phyloP scores from a whole-genome alignment of 2,797 vertebrate genomes.

The Allobates femoralis region DNA sequence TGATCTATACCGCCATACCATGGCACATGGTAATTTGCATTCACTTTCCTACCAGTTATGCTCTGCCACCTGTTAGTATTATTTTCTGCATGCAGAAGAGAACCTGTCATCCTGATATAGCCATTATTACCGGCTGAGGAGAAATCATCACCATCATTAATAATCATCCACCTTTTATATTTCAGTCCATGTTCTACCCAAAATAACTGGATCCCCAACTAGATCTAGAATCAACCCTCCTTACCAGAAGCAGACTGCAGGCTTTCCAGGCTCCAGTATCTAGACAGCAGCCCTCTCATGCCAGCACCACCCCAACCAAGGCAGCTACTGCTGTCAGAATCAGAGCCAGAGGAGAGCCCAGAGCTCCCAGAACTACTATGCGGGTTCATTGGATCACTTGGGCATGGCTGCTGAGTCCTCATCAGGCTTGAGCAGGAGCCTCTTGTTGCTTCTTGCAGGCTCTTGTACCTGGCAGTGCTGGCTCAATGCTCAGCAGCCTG shows the following conservation, averaged over 20 bases:
- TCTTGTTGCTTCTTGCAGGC: constrained; percentile 61
- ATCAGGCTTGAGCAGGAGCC: constrained; percentile 64
- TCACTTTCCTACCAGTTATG: background rate
- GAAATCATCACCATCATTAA: background rate
- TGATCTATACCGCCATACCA: background rate
- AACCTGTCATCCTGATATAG: background rate
- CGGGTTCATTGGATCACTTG: constrained; percentile 78
- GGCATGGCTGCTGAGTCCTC: constrained; percentile 89
- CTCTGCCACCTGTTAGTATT: background rate
- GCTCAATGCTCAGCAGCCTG: constrained; percentile 67
- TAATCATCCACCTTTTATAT: background rate
- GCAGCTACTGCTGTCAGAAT: constrained; percentile 86
- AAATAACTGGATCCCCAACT: background rate
- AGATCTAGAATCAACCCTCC: constrained; percentile 27
- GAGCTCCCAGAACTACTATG: constrained; percentile 78
- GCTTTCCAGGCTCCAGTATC: constrained; percentile 95
- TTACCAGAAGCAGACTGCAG: constrained; percentile 93
- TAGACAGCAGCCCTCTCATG: constrained; percentile 87
- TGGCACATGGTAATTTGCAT: background rate
- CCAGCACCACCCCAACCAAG: constrained; percentile 76
- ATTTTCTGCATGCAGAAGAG: background rate
- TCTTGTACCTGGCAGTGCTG: constrained; percentile 67
- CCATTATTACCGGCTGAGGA: background rate
- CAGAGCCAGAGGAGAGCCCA: constrained; percentile 87
- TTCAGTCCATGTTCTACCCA: background rate